A percentile compares a stretch with the other conserved stretches of the same genome.
These are phyloP conservation scores for Carterocephalus palaemon DNA, from an alignment of 2,888 invertebrate species.

Conservation along the genomic window DNA sequence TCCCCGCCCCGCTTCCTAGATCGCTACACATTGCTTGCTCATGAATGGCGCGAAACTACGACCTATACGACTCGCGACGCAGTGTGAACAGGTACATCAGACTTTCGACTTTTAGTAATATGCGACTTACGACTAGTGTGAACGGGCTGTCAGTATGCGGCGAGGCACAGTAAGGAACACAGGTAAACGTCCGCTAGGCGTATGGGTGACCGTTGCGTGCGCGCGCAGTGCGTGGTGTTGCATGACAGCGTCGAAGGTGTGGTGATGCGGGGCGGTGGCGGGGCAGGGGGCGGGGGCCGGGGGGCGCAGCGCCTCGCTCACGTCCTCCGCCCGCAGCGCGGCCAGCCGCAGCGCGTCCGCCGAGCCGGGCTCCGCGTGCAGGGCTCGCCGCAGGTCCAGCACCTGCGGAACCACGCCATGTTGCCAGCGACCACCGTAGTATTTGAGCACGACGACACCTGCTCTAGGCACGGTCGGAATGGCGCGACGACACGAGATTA, in stretches of 20 bases:
- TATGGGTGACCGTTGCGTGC: constrained; percentile 58
- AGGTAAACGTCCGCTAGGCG: constrained; percentile 20
- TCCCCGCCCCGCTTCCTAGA: too few relatives aligned
- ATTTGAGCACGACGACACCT: constrained; percentile 8
- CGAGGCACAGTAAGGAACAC: neutral
- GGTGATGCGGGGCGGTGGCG: constrained; percentile 65
- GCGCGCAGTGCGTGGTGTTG: constrained; percentile 76
- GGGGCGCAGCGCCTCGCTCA: constrained; percentile 69
- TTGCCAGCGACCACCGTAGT: constrained; percentile 13
- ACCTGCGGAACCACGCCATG: constrained; percentile 77
- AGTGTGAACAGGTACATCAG: too few relatives aligned
- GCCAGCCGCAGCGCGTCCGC: constrained; percentile 78
- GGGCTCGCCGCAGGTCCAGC: constrained; percentile 88
- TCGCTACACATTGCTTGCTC: too few relatives aligned
- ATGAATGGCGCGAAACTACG: too few relatives aligned
- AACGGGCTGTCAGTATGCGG: too few relatives aligned
- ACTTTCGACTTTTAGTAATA: too few relatives aligned
- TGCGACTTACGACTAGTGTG: too few relatives aligned
- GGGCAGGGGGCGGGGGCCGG: constrained; percentile 43
- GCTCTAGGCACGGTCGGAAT: too few relatives aligned
- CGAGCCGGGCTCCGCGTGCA: constrained; percentile 84
- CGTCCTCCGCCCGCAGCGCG: constrained; percentile 73
- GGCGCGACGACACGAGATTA: too few relatives aligned
- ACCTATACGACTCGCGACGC: too few relatives aligned
- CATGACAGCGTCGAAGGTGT: constrained; percentile 79